Conservation (phyloP, 1,140 invertebrate species). For the Pachyrhynchus sulphureomaculatus region DNA sequence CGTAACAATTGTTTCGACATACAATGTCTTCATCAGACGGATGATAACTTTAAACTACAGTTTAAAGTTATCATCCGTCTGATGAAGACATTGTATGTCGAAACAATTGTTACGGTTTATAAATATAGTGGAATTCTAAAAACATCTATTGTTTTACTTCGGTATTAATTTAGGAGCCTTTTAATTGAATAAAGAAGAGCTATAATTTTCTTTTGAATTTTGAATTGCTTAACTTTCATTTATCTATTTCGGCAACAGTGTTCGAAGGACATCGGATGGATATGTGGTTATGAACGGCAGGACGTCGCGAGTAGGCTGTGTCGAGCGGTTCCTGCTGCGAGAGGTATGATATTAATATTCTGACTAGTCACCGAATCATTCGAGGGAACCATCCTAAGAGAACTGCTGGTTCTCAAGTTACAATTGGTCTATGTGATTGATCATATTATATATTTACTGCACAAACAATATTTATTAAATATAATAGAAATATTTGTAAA, state of each 20-base stretch:
- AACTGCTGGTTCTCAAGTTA: conserved; percentile 9
- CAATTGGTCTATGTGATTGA: conserved; percentile 19
- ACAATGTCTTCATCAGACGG: too few relatives aligned
- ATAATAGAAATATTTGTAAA: too few relatives aligned
- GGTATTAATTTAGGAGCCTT: neutral
- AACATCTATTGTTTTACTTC: too few relatives aligned
- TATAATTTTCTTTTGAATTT: neutral
- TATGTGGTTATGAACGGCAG: conserved; percentile 27
- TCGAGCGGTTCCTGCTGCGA: conserved; percentile 41
- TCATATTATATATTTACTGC: too few relatives aligned
- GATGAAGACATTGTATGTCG: too few relatives aligned
- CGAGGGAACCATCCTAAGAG: conserved; percentile 30
- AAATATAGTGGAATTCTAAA: too few relatives aligned
- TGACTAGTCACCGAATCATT: conserved; percentile 45
- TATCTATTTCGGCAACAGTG: conserved; percentile 8
- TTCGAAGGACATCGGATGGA: conserved; percentile 9
- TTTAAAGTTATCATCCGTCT: too few relatives aligned
- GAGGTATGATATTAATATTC: conserved; percentile 43
- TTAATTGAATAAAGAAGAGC: neutral
- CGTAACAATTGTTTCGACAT: too few relatives aligned
- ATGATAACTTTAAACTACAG: too few relatives aligned
- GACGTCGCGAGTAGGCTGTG: conserved; percentile 38
- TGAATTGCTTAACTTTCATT: too few relatives aligned
- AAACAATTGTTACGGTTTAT: too few relatives aligned
- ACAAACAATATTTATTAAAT: too few relatives aligned